phyloP scores from a whole-genome alignment of 2,797 vertebrate genomes.

The Trematomus bernacchii region DNA sequence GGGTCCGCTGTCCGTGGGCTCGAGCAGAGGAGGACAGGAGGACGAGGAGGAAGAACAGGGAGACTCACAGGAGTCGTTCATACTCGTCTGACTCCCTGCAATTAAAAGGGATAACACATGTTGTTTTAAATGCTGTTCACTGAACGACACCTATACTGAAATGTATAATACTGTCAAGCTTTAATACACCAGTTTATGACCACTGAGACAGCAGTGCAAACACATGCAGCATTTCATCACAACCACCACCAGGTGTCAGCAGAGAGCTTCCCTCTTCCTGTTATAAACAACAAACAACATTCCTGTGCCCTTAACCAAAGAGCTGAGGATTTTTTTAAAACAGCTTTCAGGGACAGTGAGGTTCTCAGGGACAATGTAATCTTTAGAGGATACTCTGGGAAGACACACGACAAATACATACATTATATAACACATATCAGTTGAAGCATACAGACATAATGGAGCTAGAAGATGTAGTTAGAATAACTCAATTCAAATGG shows the following conservation, averaged over 20 bases:
- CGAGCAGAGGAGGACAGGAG: slow-evolving; percentile 84
- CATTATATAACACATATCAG: not conserved
- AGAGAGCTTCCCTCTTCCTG: slow-evolving; percentile 54
- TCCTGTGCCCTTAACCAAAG: slow-evolving; percentile 38
- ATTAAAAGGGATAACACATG: slow-evolving; percentile 5
- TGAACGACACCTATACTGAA: not conserved
- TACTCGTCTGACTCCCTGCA: slow-evolving; percentile 81
- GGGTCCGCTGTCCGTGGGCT: slow-evolving; percentile 72
- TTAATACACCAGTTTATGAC: not conserved
- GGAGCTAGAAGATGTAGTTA: not conserved
- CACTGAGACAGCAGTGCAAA: not conserved
- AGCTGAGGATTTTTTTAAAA: slow-evolving; percentile 26
- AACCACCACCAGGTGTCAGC: slow-evolving; percentile 72
- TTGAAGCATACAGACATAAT: slow-evolving; percentile 2
- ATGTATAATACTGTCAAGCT: not conserved
- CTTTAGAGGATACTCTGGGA: not conserved
- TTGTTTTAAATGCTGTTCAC: not conserved
- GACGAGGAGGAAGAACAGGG: slow-evolving; percentile 82
- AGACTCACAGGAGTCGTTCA: slow-evolving; percentile 83
- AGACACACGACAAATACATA: not conserved
- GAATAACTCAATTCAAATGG: not conserved
- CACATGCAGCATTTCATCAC: slow-evolving; percentile 24
- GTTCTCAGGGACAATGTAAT: not conserved
- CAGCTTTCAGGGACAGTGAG: slow-evolving; percentile 8
- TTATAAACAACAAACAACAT: slow-evolving; percentile 59